These are phyloP conservation scores for Zosterops borbonicus DNA, from an alignment of 2,113 vertebrate genomes.

Conservation along the genomic window DNA sequence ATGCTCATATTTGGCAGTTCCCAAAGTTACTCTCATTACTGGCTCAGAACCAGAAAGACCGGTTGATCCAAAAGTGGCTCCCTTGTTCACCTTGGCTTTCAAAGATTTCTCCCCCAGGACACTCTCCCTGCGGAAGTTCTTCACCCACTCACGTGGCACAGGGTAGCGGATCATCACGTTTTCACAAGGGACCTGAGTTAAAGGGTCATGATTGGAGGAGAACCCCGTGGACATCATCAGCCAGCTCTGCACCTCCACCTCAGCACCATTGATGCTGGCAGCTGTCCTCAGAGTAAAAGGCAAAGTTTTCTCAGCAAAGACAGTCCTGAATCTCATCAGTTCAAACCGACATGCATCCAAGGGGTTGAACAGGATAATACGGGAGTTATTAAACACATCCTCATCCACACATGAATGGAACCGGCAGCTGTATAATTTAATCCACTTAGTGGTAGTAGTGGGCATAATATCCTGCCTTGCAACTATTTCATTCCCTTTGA, in stretches of 20 bases:
- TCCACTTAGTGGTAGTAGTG: slow-evolving; percentile 88
- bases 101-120: slow-evolving; percentile 86
- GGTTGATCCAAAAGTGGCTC: slow-evolving; percentile 84
- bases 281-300: slow-evolving; percentile 86
- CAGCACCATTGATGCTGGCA: slow-evolving; percentile 81
- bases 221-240: slow-evolving; percentile 86
- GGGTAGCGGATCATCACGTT: slow-evolving; percentile 87
- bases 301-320: slow-evolving; percentile 83
- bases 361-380: slow-evolving; percentile 80
- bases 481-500: slow-evolving; percentile 89
- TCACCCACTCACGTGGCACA: slow-evolving; percentile 85
- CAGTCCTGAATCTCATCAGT: slow-evolving; percentile 83
- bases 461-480: slow-evolving; percentile 89
- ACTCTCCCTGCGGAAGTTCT: slow-evolving; percentile 87
- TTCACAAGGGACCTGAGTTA: slow-evolving; percentile 86
- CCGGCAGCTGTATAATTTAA: slow-evolving; percentile 78
- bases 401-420: slow-evolving; percentile 83
- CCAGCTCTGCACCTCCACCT: slow-evolving; percentile 91
- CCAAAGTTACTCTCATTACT: slow-evolving; percentile 89
- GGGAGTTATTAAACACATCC: slow-evolving; percentile 74
- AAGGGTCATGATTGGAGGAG: slow-evolving; percentile 82
- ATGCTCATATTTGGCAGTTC: slow-evolving; percentile 88
- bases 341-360: slow-evolving; percentile 83
- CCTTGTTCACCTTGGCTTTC: slow-evolving; percentile 89
- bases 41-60: slow-evolving; percentile 85